A percentile compares a stretch with the other conserved stretches of the same genome.
Evolutionary conservation across 2,888 invertebrate species (phyloP).

Genomic region (Drosophila merina): DNA sequence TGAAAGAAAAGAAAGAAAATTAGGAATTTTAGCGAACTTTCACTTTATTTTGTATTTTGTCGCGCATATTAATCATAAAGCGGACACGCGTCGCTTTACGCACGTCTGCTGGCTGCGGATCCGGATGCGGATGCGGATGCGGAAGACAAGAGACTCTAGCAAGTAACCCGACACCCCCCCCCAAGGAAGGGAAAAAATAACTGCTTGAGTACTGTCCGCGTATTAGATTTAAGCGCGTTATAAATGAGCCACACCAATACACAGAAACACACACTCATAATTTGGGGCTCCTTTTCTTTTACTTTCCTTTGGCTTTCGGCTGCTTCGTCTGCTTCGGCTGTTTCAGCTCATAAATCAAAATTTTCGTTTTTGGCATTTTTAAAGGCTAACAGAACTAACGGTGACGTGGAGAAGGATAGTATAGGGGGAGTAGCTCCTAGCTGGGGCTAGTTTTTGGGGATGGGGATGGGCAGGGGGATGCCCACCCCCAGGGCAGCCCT

Average conservation of each 20-base stretch:
- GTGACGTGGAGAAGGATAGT: not conserved
- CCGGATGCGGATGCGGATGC: conserved; percentile 53
- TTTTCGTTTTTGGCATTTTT: conserved; percentile 76
- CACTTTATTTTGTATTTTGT: conserved; percentile 69
- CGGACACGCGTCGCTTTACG: conserved; percentile 80
- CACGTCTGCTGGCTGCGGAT: conserved; percentile 75
- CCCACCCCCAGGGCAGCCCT: conserved; percentile 48
- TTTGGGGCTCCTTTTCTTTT: conserved; percentile 17
- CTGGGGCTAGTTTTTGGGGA: not conserved
- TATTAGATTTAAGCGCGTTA: conserved; percentile 79
- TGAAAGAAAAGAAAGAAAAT: too few relatives aligned
- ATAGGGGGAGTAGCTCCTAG: not conserved
- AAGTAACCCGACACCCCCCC: conserved; percentile 40
- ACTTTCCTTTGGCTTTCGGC: conserved; percentile 13
- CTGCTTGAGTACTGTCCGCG: conserved; percentile 51
- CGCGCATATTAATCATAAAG: conserved; percentile 79
- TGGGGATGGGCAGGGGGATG: too few relatives aligned
- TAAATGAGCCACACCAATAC: conserved; percentile 73
- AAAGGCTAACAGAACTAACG: conserved; percentile 51
- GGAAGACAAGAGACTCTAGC: conserved; percentile 61
- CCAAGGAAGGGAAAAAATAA: not conserved
- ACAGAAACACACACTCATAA: conserved; percentile 27
- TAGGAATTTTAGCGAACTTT: not conserved
- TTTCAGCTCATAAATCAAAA: conserved; percentile 73
- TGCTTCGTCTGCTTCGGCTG: conserved; percentile 29